phyloP scores from a whole-genome alignment of 1,140 invertebrate species.

The Aplysia californica region DNA sequence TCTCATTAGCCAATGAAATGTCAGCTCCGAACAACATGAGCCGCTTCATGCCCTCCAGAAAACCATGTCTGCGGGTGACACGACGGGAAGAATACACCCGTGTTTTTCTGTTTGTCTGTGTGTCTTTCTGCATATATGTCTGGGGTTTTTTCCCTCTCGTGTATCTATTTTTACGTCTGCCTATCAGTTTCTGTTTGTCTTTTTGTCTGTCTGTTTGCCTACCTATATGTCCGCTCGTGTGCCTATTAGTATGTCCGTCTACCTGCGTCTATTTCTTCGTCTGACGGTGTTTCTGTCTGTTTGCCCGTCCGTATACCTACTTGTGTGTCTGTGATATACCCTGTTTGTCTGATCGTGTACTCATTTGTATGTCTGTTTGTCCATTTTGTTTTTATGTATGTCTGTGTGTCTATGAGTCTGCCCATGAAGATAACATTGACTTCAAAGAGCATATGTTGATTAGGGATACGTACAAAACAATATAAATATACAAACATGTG shows the following conservation, averaged over 20 bases:
- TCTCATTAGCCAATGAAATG: constrained; percentile 37
- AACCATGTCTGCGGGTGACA: constrained; percentile 15
- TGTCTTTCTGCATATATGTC: neutral
- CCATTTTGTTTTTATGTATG: neutral
- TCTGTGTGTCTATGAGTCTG: neutral
- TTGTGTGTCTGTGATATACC: neutral
- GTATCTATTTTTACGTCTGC: neutral
- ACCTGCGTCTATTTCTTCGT: neutral
- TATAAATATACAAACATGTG: neutral
- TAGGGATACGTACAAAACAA: too few species aligned
- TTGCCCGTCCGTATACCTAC: neutral
- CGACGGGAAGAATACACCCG: neutral
- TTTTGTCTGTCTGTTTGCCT: neutral
- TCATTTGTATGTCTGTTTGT: neutral
- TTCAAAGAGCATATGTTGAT: too few species aligned
- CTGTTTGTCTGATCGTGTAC: neutral
- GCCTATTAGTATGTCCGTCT: neutral
- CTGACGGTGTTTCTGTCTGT: neutral
- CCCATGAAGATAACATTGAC: too few species aligned
- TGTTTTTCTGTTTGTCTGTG: neutral
- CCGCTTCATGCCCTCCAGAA: constrained; percentile 32
- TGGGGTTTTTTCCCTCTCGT: neutral
- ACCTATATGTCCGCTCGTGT: neutral
- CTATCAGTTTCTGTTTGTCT: neutral
- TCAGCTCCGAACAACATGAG: constrained; percentile 46